Evolutionary conservation across 2,113 vertebrate genomes (phyloP), one percentile per base, ranked within the genome.

Genomic region (Phycodurus eques): DNA sequence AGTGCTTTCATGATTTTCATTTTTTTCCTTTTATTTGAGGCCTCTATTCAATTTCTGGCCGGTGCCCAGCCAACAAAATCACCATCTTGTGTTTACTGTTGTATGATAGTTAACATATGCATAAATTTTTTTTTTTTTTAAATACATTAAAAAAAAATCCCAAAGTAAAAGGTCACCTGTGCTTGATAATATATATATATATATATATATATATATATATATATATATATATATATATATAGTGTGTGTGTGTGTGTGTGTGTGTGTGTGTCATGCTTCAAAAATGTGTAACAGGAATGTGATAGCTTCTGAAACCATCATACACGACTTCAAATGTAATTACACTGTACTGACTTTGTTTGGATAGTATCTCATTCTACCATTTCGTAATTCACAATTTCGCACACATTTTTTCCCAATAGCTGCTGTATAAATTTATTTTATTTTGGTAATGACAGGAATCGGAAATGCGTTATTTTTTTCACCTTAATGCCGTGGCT

Each of bases 351-450:
- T 56, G 10, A 56, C 20, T 56, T 53, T 56, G 8, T 22, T 56
- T 56, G 53, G 8, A n/a, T 56, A n/a, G 10, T 22, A 56, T 22
- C 5, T 56, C 19, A 53, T 53, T 19, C 4, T 8, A 51, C 49
- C 49, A 19, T 19, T 51, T 19, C 17, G 17, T 63, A 53, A 44
- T 2, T 8, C 11, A 17, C 15, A 13, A 13, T 15, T 46, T 14
- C 3, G 6, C 33, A 62, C 62, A 64, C 10, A 44, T 44, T 20
- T 56, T 19, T 39, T 3, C 3, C 35, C 35, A 35, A 15, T n/a
- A 27, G 9, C 35, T 20, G 14, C 1, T 39, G 35, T 6, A 39
- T n/a, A 1, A 43, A 73, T 88, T 83, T 73, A 66, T 86, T 68
- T 79, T 66, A 66, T 76, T 2, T 6, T 7, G 49, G 0, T 0